phyloP scores from a whole-genome alignment of 1,140 invertebrate species.

The Zaprionus lachaisei region DNA sequence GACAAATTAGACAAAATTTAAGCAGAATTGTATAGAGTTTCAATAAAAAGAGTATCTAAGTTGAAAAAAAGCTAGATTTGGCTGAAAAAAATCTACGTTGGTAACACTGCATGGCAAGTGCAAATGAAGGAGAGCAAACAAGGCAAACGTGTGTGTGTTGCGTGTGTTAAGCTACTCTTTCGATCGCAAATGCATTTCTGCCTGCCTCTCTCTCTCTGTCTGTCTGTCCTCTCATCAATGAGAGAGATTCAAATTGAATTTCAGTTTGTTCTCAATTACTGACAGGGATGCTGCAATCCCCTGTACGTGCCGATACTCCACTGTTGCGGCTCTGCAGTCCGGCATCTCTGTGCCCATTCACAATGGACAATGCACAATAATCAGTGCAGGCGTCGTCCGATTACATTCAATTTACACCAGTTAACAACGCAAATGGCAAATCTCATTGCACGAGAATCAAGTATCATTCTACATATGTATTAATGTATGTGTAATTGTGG shows the following conservation, averaged over 20 bases:
- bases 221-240: neutral
- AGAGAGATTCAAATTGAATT: constrained; percentile 29
- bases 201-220: neutral
- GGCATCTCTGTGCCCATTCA: neutral
- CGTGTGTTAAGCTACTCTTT: neutral
- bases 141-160: neutral
- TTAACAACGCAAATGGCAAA: constrained; percentile 51
- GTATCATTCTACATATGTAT: neutral
- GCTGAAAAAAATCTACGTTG: no score
- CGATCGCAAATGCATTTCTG: constrained; percentile 14
- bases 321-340: neutral
- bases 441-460: constrained; percentile 38
- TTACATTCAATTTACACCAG: constrained; percentile 51
- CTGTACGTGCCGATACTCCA: constrained; percentile 33
- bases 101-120: neutral
- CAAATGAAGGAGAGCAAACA: neutral
- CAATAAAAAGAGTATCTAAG: no score
- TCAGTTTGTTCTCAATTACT: constrained; percentile 38
- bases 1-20: no score
- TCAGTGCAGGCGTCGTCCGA: constrained; percentile 32
- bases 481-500: neutral
- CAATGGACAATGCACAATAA: constrained; percentile 47
- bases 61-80: no score
- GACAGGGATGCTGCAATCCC: constrained; percentile 21
- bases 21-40: no score